These are phyloP conservation scores for Dendrocopos noguchii DNA, from an alignment of 2,113 vertebrate genomes.

Conservation along the genomic window DNA sequence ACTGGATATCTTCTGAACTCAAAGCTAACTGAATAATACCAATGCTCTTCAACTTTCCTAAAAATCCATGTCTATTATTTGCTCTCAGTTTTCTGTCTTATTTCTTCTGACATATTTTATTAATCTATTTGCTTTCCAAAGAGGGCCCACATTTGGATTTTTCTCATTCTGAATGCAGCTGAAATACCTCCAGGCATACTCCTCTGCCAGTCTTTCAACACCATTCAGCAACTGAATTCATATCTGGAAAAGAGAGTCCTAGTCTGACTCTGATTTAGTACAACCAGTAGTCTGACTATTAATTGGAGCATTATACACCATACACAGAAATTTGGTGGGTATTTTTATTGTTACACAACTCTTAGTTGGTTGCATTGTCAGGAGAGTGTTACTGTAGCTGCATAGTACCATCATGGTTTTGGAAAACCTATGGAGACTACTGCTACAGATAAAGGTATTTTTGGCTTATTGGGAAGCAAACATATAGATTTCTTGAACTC, in stretches of 20 bases:
- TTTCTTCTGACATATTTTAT: not conserved
- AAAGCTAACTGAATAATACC: not conserved
- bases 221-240: not conserved
- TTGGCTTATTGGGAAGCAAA: not conserved
- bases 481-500: not conserved
- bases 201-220: not conserved
- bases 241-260: not conserved
- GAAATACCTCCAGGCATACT: not conserved
- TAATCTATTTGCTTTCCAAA: not conserved
- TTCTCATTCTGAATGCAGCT: not conserved
- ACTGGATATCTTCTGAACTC: not conserved
- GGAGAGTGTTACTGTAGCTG: not conserved
- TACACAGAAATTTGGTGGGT: not conserved
- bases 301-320: not conserved
- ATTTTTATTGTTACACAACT: not conserved
- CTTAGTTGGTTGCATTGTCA: not conserved
- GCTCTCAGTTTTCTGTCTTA: not conserved
- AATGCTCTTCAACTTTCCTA: not conserved
- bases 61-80: not conserved
- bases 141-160: not conserved
- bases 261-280: not conserved
- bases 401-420: not conserved
- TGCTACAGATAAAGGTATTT: not conserved
- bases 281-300: not conserved
- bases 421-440: not conserved